Evolutionary conservation across 2,888 invertebrate species (phyloP).

Genomic region (Caenorhabditis sp.): DNA sequence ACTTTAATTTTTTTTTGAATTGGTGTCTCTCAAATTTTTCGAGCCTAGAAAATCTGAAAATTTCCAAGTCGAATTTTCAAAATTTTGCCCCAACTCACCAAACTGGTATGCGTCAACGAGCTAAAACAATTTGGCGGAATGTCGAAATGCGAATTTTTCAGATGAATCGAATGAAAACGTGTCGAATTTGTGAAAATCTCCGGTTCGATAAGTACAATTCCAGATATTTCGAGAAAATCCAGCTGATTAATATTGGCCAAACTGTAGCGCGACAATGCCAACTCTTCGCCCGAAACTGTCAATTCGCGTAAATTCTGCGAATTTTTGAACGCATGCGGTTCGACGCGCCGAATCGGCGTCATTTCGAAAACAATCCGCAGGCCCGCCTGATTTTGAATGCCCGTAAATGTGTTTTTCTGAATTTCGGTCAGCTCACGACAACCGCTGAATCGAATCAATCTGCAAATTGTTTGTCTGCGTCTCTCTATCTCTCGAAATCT

Average conservation of each 20-base stretch:
- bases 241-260: conserved; percentile 50
- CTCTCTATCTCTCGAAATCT: too few species aligned
- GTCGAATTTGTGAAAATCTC: conserved; percentile 52
- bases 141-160: conserved; percentile 46
- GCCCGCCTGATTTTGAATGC: conserved; percentile 46
- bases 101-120: conserved; percentile 25
- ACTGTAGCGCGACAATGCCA: conserved; percentile 41
- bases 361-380: conserved; percentile 41
- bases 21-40: too few species aligned
- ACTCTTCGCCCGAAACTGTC: conserved; percentile 42
- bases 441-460: conserved; percentile 30
- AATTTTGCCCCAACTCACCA: background rate
- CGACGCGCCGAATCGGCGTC: conserved; percentile 47
- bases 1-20: too few species aligned
- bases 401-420: conserved; percentile 41
- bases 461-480: too few species aligned
- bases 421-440: conserved; percentile 41
- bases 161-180: conserved; percentile 44
- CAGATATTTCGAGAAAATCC: conserved; percentile 48
- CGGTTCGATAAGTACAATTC: conserved; percentile 46
- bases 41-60: too few species aligned
- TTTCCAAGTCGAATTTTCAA: background rate
- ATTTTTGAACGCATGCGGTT: conserved; percentile 45
- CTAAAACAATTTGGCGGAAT: conserved; percentile 43
- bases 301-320: conserved; percentile 48